Conservation (phyloP, 2,113 vertebrate species). For the Propithecus coquereli region DNA sequence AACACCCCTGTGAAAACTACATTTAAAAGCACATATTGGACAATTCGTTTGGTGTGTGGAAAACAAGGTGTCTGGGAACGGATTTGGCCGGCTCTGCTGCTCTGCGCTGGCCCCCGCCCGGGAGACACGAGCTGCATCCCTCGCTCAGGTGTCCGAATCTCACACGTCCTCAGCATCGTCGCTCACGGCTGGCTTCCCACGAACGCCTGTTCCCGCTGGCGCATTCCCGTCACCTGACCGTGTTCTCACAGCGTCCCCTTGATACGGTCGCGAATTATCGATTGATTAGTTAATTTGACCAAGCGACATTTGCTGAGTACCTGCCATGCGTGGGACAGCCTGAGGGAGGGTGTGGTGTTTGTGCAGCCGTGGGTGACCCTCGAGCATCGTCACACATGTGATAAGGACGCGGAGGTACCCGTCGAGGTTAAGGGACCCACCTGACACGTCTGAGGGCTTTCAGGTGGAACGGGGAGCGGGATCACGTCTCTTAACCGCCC, state of each 20-base stretch:
- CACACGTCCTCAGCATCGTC: no score
- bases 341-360: not conserved
- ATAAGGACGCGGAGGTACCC: not conserved
- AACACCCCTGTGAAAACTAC: not conserved
- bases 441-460: not conserved
- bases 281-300: not conserved
- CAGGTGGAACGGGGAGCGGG: rapidly evolving
- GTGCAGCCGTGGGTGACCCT: no score
- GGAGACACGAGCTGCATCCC: not conserved
- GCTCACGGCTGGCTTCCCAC: not conserved
- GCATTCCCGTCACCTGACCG: not conserved
- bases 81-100: not conserved
- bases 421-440: rapidly evolving
- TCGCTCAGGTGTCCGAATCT: no score
- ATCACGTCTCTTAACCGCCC: rapidly evolving
- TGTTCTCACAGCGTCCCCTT: not conserved
- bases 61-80: not conserved
- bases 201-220: rapidly evolving
- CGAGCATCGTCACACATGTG: not conserved
- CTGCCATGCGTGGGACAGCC: rapidly evolving
- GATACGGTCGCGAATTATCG: not conserved
- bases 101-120: rapidly evolving
- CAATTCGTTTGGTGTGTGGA: not conserved
- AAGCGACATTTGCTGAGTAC: not conserved
- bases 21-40: not conserved